phyloP scores from a whole-genome alignment of 1,140 invertebrate species.

The Andrena cerasifolii region DNA sequence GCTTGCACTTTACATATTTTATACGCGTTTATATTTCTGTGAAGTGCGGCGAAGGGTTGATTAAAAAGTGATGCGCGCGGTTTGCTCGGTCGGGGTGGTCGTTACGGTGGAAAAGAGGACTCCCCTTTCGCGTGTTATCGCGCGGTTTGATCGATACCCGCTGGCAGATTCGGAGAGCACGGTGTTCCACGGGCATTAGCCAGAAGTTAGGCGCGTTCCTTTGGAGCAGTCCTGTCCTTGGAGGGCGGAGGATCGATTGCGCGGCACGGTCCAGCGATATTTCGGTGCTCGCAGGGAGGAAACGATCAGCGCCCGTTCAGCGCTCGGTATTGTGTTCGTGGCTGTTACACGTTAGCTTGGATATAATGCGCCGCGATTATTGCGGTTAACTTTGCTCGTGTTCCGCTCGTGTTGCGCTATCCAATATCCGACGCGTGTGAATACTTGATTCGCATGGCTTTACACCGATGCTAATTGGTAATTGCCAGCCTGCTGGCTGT shows the following conservation, averaged over 20 bases:
- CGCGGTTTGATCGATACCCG: background rate
- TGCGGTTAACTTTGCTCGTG: constrained; percentile 34
- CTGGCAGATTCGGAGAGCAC: background rate
- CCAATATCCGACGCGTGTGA: constrained; percentile 31
- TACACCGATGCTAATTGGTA: background rate
- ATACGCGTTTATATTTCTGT: constrained; percentile 33
- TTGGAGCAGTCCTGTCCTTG: no score
- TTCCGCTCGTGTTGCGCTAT: constrained; percentile 31
- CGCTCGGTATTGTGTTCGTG: background rate
- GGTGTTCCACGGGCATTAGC: background rate
- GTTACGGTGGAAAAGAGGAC: background rate
- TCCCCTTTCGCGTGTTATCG: constrained; percentile 1
- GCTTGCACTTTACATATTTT: constrained; percentile 30
- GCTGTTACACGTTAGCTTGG: background rate
- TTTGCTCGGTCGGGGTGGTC: background rate
- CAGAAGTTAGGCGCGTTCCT: no score
- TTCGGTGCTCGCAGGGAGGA: background rate
- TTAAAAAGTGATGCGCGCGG: constrained; percentile 40
- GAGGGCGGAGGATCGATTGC: background rate
- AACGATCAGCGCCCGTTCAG: background rate
- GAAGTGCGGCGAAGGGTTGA: constrained; percentile 28
- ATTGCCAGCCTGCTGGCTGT: background rate
- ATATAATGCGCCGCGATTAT: constrained; percentile 28
- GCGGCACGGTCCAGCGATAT: background rate
- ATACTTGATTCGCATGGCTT: background rate